Base-by-base conservation (phyloP, 2,888 invertebrate species). In the Hydrotaea diabolus region DNA sequence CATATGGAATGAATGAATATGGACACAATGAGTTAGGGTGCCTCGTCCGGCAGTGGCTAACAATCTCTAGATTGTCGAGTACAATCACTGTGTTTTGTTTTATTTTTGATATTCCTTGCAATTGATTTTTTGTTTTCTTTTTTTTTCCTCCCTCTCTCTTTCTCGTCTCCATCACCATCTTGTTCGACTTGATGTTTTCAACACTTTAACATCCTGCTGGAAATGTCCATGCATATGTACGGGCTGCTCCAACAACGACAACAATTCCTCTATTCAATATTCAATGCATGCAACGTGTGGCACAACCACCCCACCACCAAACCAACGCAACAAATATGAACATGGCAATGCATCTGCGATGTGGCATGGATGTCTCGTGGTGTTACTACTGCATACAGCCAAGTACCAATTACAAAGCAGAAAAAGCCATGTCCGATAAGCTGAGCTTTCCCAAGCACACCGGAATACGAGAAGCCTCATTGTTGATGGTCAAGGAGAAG, bases 401-500 rank as follows among this genome's bases (percentile, higher is more conserved):
- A 92, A 96, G 95, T 92, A 94, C 94, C 89, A 94, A 95, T 89
- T 95, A 96, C 91, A 95, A 94, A 85, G 93, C 94, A 88, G 94
- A 94, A 87, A 93, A 93, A 94, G 93, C 94, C 93, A 93, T 93
- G 93, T 94, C 95, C 92, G 94, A 95, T 93, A 93, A 94, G 88
- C 91, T 93, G 87, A 93, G 93, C 86, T 96, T 97, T 91, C 95
- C 96, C 73, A 94, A 95, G 87, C 94, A 94, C 89, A 95, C 95
- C 88, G 96, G 96, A 86, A 95, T 97, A 77, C 94, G 96, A 88
- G 97, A 98, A 91, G 98, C 98, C 8, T 97, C 97, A 2, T 94
- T 98, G 74, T 94, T 98, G 78, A 93, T 98, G 64, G 96, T 98
- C 78, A 95, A 97, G 91, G 98, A 98, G 92, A 98, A 98, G 93